Conservation (phyloP, 2,113 vertebrate species). For the Oryzias javanicus region DNA sequence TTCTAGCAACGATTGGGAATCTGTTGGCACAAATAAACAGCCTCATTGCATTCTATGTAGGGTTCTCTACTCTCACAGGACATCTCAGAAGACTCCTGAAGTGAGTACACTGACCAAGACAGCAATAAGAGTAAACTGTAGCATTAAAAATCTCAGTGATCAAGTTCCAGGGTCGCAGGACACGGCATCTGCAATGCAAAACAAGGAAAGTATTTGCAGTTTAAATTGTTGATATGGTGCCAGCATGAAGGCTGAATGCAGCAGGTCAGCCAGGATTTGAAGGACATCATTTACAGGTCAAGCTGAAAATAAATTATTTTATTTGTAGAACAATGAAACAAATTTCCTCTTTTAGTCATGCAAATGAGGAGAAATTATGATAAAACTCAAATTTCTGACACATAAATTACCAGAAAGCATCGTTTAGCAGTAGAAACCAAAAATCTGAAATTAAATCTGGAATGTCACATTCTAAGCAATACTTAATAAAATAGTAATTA, state of each 20-base stretch:
- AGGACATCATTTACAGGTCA: slow-evolving; percentile 3
- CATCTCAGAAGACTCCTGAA: slow-evolving; percentile 83
- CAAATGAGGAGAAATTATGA: too few species aligned
- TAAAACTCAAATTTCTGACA: too few species aligned
- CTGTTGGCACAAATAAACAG: slow-evolving; percentile 79
- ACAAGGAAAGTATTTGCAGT: slow-evolving; percentile 30
- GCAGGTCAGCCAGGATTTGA: slow-evolving; percentile 15
- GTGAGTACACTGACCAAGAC: slow-evolving; percentile 66
- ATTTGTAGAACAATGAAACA: slow-evolving; percentile 1
- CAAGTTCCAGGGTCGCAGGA: background rate
- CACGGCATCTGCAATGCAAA: slow-evolving; percentile 3
- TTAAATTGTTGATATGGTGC: slow-evolving; percentile 34
- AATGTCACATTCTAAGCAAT: too few species aligned
- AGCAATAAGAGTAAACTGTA: background rate
- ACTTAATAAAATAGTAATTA: too few species aligned
- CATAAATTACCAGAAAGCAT: too few species aligned
- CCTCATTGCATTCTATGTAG: slow-evolving; percentile 84
- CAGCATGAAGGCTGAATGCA: slow-evolving; percentile 26
- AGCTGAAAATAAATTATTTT: slow-evolving; percentile 23
- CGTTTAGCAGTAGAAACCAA: too few species aligned
- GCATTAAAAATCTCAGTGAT: slow-evolving; percentile 15
- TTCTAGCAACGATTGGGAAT: slow-evolving; percentile 78
- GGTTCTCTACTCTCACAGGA: slow-evolving; percentile 90
- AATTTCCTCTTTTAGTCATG: too few species aligned
- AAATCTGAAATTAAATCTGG: too few species aligned